phyloP scores from a whole-genome alignment of 2,888 invertebrate species.

The Merodon equestris region DNA sequence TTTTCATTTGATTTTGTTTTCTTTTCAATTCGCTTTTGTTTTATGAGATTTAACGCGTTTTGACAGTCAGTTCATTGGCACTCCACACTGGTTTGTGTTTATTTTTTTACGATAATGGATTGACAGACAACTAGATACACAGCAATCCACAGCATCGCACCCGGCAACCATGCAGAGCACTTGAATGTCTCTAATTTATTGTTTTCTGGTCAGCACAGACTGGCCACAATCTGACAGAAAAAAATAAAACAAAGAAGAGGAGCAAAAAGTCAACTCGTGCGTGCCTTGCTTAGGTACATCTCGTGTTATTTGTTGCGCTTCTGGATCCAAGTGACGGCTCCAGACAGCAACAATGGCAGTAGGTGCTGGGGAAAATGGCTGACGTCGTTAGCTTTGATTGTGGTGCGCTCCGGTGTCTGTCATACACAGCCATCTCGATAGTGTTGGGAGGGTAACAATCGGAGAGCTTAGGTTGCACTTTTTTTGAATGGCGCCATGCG shows the following conservation, averaged over 20 bases:
- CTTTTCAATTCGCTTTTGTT: neutral
- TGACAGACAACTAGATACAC: conserved; percentile 28
- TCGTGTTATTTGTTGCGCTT: too few species aligned
- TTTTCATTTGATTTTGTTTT: too few species aligned
- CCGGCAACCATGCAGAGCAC: conserved; percentile 37
- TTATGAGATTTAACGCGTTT: neutral
- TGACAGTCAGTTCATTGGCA: too few species aligned
- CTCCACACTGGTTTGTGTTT: neutral
- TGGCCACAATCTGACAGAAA: neutral
- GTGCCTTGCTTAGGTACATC: too few species aligned
- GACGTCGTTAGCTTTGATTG: neutral
- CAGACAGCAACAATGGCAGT: too few species aligned
- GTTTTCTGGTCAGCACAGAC: conserved; percentile 5
- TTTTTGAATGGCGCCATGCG: conserved; percentile 45
- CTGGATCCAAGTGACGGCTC: too few species aligned
- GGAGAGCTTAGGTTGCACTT: too few species aligned
- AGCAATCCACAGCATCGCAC: conserved; percentile 22
- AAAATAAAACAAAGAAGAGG: too few species aligned
- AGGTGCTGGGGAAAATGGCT: neutral
- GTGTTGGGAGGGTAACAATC: too few species aligned
- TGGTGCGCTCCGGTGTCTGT: too few species aligned
- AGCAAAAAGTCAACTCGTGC: too few species aligned
- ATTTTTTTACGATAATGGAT: conserved; percentile 54
- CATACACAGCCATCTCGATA: too few species aligned
- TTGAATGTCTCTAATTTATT: conserved; percentile 50